Percentiles rank a stretch among this genome's conserved stretches.
These are phyloP conservation scores for Ceuthmochares aereus DNA, from an alignment of 2,113 vertebrate genomes.

Conservation along the genomic window DNA sequence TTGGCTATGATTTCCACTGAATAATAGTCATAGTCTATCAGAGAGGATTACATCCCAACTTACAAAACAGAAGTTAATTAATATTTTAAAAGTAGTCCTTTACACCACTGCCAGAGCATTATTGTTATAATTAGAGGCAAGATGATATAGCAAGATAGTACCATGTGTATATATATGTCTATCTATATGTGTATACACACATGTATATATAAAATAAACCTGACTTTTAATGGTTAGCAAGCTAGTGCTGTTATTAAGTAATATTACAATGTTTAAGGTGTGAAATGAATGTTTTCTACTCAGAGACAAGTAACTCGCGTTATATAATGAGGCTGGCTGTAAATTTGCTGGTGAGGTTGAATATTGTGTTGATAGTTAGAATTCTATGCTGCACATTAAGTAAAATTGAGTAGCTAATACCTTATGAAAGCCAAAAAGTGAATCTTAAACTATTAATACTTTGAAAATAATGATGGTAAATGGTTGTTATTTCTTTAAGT, in stretches of 20 bases:
- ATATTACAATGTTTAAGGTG: slow-evolving; percentile 60
- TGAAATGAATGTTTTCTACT: slow-evolving; percentile 68
- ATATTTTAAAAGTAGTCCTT: slow-evolving; percentile 49
- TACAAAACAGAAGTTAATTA: slow-evolving; percentile 56
- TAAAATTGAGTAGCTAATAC: slow-evolving; percentile 38
- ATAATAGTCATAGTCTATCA: slow-evolving; percentile 32
- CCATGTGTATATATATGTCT: background rate
- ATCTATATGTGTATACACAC: background rate
- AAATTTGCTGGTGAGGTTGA: slow-evolving; percentile 54
- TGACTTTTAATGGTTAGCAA: slow-evolving; percentile 53
- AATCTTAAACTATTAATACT: background rate
- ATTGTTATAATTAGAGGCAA: slow-evolving; percentile 59
- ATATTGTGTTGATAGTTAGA: slow-evolving; percentile 42
- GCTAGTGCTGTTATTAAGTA: slow-evolving; percentile 46
- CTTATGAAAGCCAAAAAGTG: background rate
- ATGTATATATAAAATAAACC: background rate
- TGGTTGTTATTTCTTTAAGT: background rate
- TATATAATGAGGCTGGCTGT: slow-evolving; percentile 55
- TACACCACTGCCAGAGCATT: slow-evolving; percentile 38
- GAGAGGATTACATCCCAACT: slow-evolving; percentile 17
- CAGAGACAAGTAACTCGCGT: slow-evolving; percentile 35
- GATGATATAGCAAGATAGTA: slow-evolving; percentile 52
- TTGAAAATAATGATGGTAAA: background rate
- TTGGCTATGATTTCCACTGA: background rate
- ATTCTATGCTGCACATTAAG: slow-evolving; percentile 27